Evolutionary conservation across 2,888 invertebrate genomes (phyloP).

Genomic region (Capitulum mitella): DNA sequence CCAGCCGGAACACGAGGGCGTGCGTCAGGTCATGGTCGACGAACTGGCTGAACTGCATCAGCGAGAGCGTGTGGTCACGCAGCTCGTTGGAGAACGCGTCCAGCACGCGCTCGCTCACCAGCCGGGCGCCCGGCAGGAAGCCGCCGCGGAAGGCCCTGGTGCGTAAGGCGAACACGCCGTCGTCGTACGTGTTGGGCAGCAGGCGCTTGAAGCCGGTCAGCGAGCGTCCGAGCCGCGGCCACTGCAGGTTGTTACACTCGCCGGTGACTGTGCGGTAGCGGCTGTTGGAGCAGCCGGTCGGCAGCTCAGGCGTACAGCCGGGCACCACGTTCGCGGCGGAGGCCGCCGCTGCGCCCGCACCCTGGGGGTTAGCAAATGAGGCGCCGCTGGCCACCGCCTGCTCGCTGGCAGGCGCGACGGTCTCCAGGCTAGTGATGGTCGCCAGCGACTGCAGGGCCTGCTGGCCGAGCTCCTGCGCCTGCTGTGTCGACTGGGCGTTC

Average conservation of each 20-base stretch:
- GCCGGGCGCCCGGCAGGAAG: conserved; percentile 38
- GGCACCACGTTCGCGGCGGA: too few relatives aligned
- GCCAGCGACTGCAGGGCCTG: not conserved
- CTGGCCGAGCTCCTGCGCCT: not conserved
- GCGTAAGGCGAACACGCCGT: not conserved
- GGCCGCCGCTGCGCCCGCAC: too few relatives aligned
- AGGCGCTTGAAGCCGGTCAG: conserved; percentile 13
- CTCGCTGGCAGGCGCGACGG: too few relatives aligned
- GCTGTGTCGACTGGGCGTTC: not conserved
- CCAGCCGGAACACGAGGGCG: conserved; percentile 33
- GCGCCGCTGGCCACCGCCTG: too few relatives aligned
- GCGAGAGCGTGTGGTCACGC: conserved; percentile 31
- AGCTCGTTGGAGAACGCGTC: conserved; percentile 28
- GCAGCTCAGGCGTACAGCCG: not conserved
- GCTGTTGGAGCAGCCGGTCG: not conserved
- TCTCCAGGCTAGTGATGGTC: not conserved
- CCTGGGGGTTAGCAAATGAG: too few relatives aligned
- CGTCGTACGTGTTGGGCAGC: not conserved
- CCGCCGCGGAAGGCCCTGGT: conserved; percentile 33
- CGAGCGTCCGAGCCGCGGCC: not conserved
- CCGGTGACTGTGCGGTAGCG: not conserved
- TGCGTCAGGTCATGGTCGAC: conserved; percentile 35
- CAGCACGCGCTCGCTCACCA: conserved; percentile 33
- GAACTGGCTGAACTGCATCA: conserved; percentile 36
- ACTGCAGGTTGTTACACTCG: conserved; percentile 11